Evolutionary conservation across 2,797 vertebrate species (phyloP).

Genomic region (Otus scops): DNA sequence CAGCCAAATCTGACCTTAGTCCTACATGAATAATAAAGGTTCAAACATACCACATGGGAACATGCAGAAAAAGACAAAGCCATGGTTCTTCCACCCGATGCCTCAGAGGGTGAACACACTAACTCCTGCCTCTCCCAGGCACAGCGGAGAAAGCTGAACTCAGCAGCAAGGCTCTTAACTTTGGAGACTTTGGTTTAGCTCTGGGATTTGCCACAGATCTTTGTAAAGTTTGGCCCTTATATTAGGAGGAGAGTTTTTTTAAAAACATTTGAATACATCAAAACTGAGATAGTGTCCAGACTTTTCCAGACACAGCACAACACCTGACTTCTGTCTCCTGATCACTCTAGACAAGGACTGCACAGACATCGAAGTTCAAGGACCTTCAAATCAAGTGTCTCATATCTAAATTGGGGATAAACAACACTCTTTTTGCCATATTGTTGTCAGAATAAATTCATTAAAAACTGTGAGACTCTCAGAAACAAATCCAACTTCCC

Average conservation of each 20-base stretch:
- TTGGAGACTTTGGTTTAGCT: neutral
- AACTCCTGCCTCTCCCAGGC: neutral
- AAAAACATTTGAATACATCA: neutral
- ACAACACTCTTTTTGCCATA: neutral
- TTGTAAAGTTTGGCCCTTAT: neutral
- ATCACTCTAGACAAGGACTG: neutral
- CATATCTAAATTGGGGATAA: neutral
- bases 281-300: neutral
- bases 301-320: neutral
- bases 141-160: accelerated
- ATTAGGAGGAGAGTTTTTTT: neutral
- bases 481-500: neutral
- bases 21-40: neutral
- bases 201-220: neutral
- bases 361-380: neutral
- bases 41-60: neutral
- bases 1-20: neutral
- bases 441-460: neutral
- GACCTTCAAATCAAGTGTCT: neutral
- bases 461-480: neutral
- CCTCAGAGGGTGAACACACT: neutral
- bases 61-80: neutral
- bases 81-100: accelerated
- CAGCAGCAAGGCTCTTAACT: accelerated
- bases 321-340: accelerated